Conservation (phyloP, 1,140 invertebrate genomes). For the Neodiprion lecontei region DNA sequence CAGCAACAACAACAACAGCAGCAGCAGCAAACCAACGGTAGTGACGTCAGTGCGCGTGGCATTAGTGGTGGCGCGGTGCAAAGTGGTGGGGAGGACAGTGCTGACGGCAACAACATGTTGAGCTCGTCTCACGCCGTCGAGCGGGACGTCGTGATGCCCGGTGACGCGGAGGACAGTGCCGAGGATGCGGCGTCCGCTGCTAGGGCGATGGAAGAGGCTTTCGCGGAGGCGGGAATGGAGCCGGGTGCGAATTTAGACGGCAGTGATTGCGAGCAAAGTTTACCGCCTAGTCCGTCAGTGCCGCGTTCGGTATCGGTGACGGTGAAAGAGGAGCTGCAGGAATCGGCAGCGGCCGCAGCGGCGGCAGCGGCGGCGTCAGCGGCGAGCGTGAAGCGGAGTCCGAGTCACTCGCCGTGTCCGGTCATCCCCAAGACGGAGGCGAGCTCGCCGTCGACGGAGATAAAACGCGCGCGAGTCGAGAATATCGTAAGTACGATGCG, state of each 20-base stretch:
- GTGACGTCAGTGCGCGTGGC: conserved; percentile 43
- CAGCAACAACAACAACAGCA: conserved; percentile 45
- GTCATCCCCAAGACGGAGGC: conserved; percentile 53
- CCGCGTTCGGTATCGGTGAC: conserved; percentile 66
- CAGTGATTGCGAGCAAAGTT: conserved; percentile 72
- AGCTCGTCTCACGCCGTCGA: conserved; percentile 48
- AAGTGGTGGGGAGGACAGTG: conserved; percentile 58
- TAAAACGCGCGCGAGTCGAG: conserved; percentile 91
- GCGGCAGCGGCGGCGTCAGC: conserved; percentile 60
- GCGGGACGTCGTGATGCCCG: conserved; percentile 64
- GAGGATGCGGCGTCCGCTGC: conserved; percentile 65
- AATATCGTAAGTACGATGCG: conserved; percentile 93
- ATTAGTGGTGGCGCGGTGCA: conserved; percentile 55
- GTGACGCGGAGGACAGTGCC: conserved; percentile 68
- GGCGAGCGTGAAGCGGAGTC: conserved; percentile 56
- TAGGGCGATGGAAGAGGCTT: conserved; percentile 67
- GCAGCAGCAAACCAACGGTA: conserved; percentile 50
- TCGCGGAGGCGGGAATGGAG: conserved; percentile 65
- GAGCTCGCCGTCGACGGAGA: conserved; percentile 67
- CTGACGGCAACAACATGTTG: conserved; percentile 44
- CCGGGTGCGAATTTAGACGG: conserved; percentile 69
- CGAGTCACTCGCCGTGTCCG: conserved; percentile 55
- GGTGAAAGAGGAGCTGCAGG: conserved; percentile 69
- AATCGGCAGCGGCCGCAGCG: conserved; percentile 63
- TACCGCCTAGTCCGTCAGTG: conserved; percentile 67